These are phyloP conservation scores for Belonocnema kinseyi DNA, from an alignment of 1,140 invertebrate genomes.

Conservation along the genomic window DNA sequence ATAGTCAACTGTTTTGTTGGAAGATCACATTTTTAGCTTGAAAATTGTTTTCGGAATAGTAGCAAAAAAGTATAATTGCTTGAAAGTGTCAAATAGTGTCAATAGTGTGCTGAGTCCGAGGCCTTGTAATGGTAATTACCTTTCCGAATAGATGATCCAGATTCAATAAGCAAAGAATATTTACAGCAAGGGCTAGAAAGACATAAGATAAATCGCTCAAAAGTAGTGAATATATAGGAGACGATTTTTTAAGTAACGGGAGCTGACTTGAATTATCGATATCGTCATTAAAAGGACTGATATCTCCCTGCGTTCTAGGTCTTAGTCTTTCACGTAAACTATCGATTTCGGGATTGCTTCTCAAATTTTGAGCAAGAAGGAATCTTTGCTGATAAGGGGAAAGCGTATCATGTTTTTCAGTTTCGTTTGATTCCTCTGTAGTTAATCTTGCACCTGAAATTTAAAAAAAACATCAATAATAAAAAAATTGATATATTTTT, in stretches of 20 bases:
- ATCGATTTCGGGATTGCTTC: background rate
- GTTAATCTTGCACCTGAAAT: too few species aligned
- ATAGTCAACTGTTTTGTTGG: too few species aligned
- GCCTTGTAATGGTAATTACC: conserved; percentile 45
- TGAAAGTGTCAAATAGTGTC: too few species aligned
- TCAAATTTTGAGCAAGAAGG: background rate
- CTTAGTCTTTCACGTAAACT: background rate
- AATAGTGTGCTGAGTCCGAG: too few species aligned
- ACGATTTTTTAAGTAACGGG: conserved; percentile 22
- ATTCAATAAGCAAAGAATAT: conserved; percentile 56
- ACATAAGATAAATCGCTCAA: conserved; percentile 48
- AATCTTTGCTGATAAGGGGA: background rate
- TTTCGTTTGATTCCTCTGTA: too few species aligned
- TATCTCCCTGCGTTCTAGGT: background rate
- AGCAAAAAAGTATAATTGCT: too few species aligned
- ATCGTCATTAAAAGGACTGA: background rate
- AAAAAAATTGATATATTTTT: too few species aligned
- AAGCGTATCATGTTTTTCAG: background rate
- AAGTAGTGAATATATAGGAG: conserved; percentile 36
- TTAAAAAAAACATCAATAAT: too few species aligned
- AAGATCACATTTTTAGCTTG: too few species aligned
- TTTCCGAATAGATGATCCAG: conserved; percentile 57
- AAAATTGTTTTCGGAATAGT: too few species aligned
- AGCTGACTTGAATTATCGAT: conserved; percentile 10
- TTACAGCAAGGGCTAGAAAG: conserved; percentile 57